phyloP scores from a whole-genome alignment of 2,113 vertebrate genomes.

The Amazona guildingii region DNA sequence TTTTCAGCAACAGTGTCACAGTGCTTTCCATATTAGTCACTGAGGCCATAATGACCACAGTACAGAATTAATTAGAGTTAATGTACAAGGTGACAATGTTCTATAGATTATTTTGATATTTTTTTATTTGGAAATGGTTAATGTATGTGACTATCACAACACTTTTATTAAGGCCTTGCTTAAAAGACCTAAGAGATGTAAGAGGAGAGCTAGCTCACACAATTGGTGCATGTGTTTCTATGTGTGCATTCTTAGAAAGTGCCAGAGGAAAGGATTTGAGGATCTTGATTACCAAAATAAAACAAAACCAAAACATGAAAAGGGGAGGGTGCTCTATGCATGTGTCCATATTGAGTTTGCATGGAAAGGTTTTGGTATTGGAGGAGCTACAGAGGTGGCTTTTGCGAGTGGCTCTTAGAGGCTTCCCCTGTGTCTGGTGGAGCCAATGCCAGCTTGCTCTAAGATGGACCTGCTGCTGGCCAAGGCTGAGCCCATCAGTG shows the following conservation, averaged over 20 bases:
- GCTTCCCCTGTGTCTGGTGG: not conserved
- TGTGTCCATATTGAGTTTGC: not conserved
- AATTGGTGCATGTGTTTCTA: rapidly evolving
- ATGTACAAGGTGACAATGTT: not conserved
- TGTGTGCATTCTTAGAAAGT: not conserved
- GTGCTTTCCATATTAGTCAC: not conserved
- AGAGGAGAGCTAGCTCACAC: not conserved
- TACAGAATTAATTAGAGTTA: not conserved
- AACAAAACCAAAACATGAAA: not conserved
- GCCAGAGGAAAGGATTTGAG: not conserved
- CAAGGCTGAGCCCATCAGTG: not conserved
- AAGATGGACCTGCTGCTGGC: not conserved
- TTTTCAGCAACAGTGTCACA: not conserved
- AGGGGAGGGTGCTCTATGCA: not conserved
- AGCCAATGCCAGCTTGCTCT: not conserved
- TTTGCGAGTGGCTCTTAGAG: not conserved
- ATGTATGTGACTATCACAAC: not conserved
- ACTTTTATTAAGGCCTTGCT: not conserved
- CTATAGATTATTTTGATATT: not conserved
- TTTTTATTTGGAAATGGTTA: not conserved
- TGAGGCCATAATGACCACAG: not conserved
- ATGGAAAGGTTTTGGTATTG: not conserved
- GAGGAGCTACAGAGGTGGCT: not conserved
- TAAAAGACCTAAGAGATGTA: not conserved
- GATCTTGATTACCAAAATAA: not conserved